Percentiles rank a stretch among this genome's conserved stretches.
Conservation (phyloP, 2,113 vertebrate species). For the Lampris incognitus region DNA sequence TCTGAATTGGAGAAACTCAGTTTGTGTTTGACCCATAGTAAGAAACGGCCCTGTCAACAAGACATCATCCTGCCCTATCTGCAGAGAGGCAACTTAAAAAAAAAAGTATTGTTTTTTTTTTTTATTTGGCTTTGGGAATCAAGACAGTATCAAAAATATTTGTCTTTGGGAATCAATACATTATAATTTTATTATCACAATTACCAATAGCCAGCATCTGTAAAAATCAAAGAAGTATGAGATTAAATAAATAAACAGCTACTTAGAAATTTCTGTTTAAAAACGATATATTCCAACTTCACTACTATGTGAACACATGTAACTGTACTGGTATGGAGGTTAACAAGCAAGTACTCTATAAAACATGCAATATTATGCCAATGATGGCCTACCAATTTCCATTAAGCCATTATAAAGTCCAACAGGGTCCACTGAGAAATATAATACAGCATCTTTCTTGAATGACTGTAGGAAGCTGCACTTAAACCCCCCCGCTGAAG, state of each 20-base stretch:
- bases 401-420: constrained; percentile 5
- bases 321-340: background rate
- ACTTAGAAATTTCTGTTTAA: background rate
- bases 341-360: background rate
- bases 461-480: constrained; percentile 23
- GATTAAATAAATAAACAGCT: background rate
- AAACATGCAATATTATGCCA: background rate
- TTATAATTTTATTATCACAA: too few relatives aligned
- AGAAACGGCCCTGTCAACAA: too few relatives aligned
- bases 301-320: background rate
- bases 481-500: constrained; percentile 32
- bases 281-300: background rate
- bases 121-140: too few relatives aligned
- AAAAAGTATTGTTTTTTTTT: too few relatives aligned
- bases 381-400: background rate
- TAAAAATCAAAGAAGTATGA: background rate
- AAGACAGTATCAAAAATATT: too few relatives aligned
- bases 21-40: too few relatives aligned
- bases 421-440: background rate
- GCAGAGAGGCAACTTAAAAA: too few relatives aligned
- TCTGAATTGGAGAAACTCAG: too few relatives aligned
- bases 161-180: too few relatives aligned
- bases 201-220: background rate
- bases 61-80: too few relatives aligned
- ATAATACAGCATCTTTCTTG: background rate